Base-by-base conservation (phyloP, 1,140 invertebrate genomes). In the Lasaia peninsularis region DNA sequence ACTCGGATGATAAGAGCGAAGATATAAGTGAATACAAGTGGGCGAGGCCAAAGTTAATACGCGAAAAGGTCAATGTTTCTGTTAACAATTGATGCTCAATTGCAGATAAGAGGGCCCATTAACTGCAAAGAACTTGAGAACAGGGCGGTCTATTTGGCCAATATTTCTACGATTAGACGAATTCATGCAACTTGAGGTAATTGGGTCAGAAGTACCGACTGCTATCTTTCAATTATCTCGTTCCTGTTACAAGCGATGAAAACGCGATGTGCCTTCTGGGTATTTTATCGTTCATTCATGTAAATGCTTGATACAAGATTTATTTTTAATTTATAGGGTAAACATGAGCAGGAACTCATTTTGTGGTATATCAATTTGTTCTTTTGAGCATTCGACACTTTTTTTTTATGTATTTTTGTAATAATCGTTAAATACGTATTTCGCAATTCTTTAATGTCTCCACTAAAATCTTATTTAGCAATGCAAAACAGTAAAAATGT, bases 1-100 rank as follows among this genome's bases (percentile, higher is more conserved):
- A 73, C 62, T 59, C 57, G 63, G 50, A 72, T 84, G 78, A 79
- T 81, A 81, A 80, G 55, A 65, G 49, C 62, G 56, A 61, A 67
- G 63, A 62, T 62, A 58, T 40, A 62, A 52, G 52, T 60, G 54
- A 34, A 57, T 56, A 35, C 61, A 18, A 56, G 62, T 63, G 67
- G 61, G 60, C 63, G 68, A 62, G 62, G 58, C 61, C 40, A 56
- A 51, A 49, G 62, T 58, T 80, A 76, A 78, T 74, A 75, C 74
- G 68, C 69, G 58, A 73, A 85, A 83, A 40, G 82, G 82, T 86
- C 82, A 86, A 86, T 82, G 82, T 82, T 86, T 86, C 70, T 73
- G 71, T 75, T 63, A 56, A 33, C 75, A 78, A 80, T 78, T 80
- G 76, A 61, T 69, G 69, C 67, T 40, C 37, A 78, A 82, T 82